A percentile compares a stretch with the other conserved stretches of the same genome.
These are phyloP conservation scores for Leptobrachium ailaonicum DNA, from an alignment of 2,113 vertebrate genomes.

Conservation along the genomic window DNA sequence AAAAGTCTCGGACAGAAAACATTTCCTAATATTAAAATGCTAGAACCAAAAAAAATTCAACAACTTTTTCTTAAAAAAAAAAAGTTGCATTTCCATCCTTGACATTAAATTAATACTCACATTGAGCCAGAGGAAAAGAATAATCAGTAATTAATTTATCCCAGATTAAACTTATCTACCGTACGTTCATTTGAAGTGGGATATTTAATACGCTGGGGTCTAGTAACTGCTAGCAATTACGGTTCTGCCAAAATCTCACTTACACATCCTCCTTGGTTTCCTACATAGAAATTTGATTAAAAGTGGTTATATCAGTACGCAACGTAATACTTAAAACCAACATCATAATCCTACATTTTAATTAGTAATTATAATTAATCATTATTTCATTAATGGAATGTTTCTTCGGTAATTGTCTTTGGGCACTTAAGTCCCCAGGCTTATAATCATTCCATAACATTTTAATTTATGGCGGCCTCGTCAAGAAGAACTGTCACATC, in stretches of 20 bases:
- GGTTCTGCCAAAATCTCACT: conserved; percentile 58
- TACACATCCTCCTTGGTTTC: conserved; percentile 64
- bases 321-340: conserved; percentile 74
- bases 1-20: no score
- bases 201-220: conserved; percentile 67
- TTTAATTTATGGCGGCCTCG: conserved; percentile 59
- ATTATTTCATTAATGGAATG: conserved; percentile 81
- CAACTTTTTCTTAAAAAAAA: neutral
- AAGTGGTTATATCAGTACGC: conserved; percentile 76
- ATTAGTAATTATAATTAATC: conserved; percentile 83
- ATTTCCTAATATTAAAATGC: no score
- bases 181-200: conserved; percentile 70
- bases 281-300: conserved; percentile 73
- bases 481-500: conserved; percentile 57
- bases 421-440: conserved; percentile 70
- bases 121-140: conserved; percentile 63
- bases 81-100: neutral
- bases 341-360: conserved; percentile 80
- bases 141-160: conserved; percentile 78
- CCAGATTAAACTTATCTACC: conserved; percentile 73
- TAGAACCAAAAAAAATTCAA: no score
- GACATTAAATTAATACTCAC: neutral
- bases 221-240: conserved; percentile 68
- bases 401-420: conserved; percentile 79
- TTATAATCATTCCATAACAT: conserved; percentile 66